These are phyloP conservation scores for Amia ocellicauda DNA, from an alignment of 2,113 vertebrate genomes.

Conservation along the genomic window DNA sequence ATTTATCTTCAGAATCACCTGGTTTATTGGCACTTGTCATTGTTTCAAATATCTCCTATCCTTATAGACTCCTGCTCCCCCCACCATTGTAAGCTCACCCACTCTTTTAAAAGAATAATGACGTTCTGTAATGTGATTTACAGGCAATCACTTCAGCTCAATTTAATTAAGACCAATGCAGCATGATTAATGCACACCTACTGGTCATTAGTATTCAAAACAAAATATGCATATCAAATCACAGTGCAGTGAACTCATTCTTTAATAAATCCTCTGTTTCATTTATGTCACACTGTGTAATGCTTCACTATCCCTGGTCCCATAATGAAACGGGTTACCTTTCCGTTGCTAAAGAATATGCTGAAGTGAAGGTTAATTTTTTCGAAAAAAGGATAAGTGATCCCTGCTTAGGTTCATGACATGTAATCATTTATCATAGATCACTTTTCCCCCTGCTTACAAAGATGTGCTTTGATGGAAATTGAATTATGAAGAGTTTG, in stretches of 20 bases:
- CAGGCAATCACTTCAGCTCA: slow-evolving; percentile 64
- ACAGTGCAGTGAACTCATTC: slow-evolving; percentile 53
- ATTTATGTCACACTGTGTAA: slow-evolving; percentile 62
- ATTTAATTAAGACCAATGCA: slow-evolving; percentile 72
- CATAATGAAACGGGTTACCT: slow-evolving; percentile 50
- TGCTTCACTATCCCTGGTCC: slow-evolving; percentile 46
- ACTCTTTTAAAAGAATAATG: slow-evolving; percentile 62
- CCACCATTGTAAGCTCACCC: slow-evolving; percentile 55
- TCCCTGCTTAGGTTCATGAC: no score
- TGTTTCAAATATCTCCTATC: slow-evolving; percentile 13
- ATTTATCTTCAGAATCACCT: neutral
- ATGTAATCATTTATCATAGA: no score
- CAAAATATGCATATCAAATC: slow-evolving; percentile 68
- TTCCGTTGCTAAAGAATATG: slow-evolving; percentile 34
- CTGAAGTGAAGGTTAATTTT: slow-evolving; percentile 4
- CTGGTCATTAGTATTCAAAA: slow-evolving; percentile 69
- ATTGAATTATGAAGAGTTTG: no score
- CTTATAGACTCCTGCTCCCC: slow-evolving; percentile 37
- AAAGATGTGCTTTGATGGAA: no score
- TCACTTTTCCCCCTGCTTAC: no score
- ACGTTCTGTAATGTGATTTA: slow-evolving; percentile 70
- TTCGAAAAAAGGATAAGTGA: no score
- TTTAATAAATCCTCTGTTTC: slow-evolving; percentile 69
- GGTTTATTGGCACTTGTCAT: slow-evolving; percentile 17
- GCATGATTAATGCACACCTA: slow-evolving; percentile 72